A percentile compares a stretch with the other conserved stretches of the same genome.
Conservation (phyloP, 2,888 invertebrate genomes). For the Lochmaea capreae region DNA sequence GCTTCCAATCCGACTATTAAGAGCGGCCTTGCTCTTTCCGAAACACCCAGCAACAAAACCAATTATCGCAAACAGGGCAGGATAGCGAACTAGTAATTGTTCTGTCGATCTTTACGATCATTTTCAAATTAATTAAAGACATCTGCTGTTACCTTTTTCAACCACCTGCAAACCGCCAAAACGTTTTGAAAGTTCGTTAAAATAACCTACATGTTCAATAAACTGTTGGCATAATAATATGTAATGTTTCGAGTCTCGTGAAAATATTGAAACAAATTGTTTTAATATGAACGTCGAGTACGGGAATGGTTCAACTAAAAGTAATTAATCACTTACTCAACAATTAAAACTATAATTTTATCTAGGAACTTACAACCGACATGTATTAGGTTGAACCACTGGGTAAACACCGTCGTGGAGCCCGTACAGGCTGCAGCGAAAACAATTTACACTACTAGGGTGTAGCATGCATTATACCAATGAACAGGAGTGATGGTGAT, state of each 20-base stretch:
- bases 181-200: neutral
- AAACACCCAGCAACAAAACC: neutral
- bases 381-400: too few species aligned
- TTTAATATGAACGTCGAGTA: neutral
- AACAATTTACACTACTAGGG: too few species aligned
- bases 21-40: too few species aligned
- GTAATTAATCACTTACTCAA: neutral
- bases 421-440: too few species aligned
- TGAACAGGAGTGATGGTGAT: too few species aligned
- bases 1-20: too few species aligned
- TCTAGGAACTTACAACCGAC: too few species aligned
- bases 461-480: too few species aligned
- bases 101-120: neutral
- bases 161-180: neutral
- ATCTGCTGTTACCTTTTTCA: neutral
- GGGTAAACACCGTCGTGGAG: too few species aligned
- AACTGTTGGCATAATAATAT: too few species aligned
- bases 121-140: neutral
- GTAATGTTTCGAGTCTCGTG: neutral
- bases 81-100: slow-evolving; percentile 1
- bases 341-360: neutral
- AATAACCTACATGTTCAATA: neutral
- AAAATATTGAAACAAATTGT: neutral
- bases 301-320: neutral
- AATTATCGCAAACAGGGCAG: neutral